Evolutionary conservation across 2,797 vertebrate genomes (phyloP), one percentile per base, ranked within the genome.

Genomic region (Smutsia gigantea): DNA sequence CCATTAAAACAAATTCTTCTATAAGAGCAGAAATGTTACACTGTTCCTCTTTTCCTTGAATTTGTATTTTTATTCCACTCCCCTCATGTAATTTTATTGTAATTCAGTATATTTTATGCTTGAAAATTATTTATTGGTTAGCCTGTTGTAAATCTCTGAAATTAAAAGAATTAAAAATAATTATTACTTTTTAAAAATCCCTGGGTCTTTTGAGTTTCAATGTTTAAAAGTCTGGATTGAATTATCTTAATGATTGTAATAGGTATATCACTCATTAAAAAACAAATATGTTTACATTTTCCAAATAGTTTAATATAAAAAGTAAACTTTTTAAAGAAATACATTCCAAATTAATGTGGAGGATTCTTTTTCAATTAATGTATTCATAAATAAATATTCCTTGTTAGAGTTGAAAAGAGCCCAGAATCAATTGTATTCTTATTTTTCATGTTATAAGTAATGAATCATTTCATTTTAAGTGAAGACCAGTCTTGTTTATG

Each of bases 301-400:
- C 74, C 66, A 75, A 31, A 68, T 63, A 90, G 4, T 79, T 90
- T 79, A 46, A 77, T 14, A 66, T 77, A 64, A 72, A 66, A 88
- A 55, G 12, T 29, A 63, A 85, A 37, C 23, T 37, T 63, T 86
- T 81, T 77, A 61, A 46, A 81, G n/a, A 93, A 77, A 9, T 82
- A 2, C 7, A 51, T 86, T 5, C 93, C 29, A 72, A 25, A 57
- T 15, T 82, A 42, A 78, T 83, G 13, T 74, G 6, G 46, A 21
- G 15, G 19, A 78, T 86, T 88, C 82, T 78, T 85, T 49, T 96
- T 72, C 29, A 82, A 61, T 87, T 90, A 90, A 66, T 84, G 4
- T 64, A 4, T n/a, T 17, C 27, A 93, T 49, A 53, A 90, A 53
- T 42, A 88, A 95, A 57, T 69, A 84, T 55, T 91, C 74, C 8